Base-by-base conservation (phyloP, 1,140 invertebrate genomes). In the Macrotrachela quadricornifera region DNA sequence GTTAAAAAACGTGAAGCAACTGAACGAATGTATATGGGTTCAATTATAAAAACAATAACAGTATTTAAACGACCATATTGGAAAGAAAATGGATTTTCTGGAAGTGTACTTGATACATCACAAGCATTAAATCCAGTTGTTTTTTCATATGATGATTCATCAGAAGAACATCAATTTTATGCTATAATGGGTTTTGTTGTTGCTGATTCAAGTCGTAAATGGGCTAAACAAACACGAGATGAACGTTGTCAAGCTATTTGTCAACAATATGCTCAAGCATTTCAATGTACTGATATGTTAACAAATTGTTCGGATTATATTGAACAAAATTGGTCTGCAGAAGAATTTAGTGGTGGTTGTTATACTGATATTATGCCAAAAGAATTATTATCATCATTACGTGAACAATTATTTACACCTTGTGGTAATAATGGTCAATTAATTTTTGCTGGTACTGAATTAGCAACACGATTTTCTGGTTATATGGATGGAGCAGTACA, bases 401-500 rank as follows among this genome's bases (percentile, higher is more conserved):
- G 65, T 43, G 45, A 51, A 51, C 49, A 41, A 37, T 44, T 51
- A 44, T 62, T 58, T 10, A 61, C 63, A 21, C 8, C 21, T 4
- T 30, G 21, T 30, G 21, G 21, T 30, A 30, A 30, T 30, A 30
- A 30, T 46, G 21, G 30, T 11, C 43, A 51, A 44, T 46, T 72
- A 12, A 62, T 69, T 59, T 71, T 69, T 64, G 68, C 67, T 57
- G 70, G 70, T 14, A 69, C 69, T 42, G 70, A 72, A 53, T 64
- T 65, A 13, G 65, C 68, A 14, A 68, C 65, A 6, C 51, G 57
- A 8, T 72, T 67, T 63, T 63, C 61, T 60, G 69, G 69, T 10
- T 72, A 63, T 56, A 64, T 72, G 63, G 68, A 62, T 62, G 70
- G 70, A n/a, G 70, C 70, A 16, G 65, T 72, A 12, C 63, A 71